A percentile compares a stretch with the other conserved stretches of the same genome.
Evolutionary conservation across 2,113 vertebrate genomes (phyloP).

Genomic region (Apeltes quadracus): DNA sequence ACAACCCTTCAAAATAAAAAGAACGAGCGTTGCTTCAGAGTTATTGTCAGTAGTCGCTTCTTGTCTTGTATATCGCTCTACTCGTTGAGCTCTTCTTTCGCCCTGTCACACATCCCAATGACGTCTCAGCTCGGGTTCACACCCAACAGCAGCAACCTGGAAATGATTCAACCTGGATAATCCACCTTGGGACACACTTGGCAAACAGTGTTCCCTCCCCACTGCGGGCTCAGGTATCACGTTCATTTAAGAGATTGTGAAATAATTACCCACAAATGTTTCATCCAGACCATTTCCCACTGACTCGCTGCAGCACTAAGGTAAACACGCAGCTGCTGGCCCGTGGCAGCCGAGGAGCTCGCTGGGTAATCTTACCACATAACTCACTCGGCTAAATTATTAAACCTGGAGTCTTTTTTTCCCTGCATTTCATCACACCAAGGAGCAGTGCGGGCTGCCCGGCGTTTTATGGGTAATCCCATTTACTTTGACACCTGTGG

Average conservation of each 20-base stretch:
- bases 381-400: constrained; percentile 72
- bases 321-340: constrained; percentile 23
- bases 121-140: not conserved
- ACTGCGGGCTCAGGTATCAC: too few species aligned
- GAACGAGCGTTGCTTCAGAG: too few species aligned
- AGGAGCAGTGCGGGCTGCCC: constrained; percentile 47
- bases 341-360: constrained; percentile 37
- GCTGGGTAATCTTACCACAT: constrained; percentile 71
- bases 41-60: not conserved
- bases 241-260: not conserved
- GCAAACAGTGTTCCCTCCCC: not conserved
- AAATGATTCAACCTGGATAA: constrained; percentile 14
- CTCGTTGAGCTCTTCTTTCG: constrained; percentile 1
- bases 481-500: constrained; percentile 26
- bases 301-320: not conserved
- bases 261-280: not conserved
- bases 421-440: constrained; percentile 65
- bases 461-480: too few species aligned
- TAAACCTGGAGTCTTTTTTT: constrained; percentile 68
- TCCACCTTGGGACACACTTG: not conserved
- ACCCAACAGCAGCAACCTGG: constrained; percentile 18
- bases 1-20: not conserved
- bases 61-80: constrained; percentile 11
- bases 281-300: not conserved
- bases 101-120: not conserved